These are phyloP conservation scores for Mesoclemmys tuberculata DNA, from an alignment of 2,113 vertebrate species.

Conservation along the genomic window DNA sequence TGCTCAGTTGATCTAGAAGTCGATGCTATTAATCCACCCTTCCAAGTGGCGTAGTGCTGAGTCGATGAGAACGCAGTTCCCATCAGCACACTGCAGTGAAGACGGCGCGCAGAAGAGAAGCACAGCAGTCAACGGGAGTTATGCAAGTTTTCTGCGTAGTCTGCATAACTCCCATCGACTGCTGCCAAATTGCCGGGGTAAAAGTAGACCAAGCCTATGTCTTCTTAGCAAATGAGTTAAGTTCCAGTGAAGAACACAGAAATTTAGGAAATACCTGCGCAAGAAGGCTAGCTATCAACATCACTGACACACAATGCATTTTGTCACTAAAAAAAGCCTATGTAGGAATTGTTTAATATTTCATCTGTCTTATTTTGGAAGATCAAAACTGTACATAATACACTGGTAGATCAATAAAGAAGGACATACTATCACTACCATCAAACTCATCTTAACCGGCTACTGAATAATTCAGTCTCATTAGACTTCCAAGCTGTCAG, in stretches of 20 bases:
- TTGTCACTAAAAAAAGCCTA: background rate
- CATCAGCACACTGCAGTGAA: too few relatives aligned
- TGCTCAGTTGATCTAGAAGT: too few relatives aligned
- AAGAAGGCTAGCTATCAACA: background rate
- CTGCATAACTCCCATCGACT: too few relatives aligned
- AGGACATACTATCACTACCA: slow-evolving; percentile 29
- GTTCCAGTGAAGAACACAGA: background rate
- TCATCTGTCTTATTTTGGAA: slow-evolving; percentile 16
- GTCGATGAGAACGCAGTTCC: too few relatives aligned
- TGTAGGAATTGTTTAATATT: background rate
- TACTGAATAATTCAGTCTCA: slow-evolving; percentile 77
- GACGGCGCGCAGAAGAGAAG: too few relatives aligned
- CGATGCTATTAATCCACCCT: too few relatives aligned
- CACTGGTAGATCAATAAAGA: slow-evolving; percentile 55
- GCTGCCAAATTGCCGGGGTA: too few relatives aligned
- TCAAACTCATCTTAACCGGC: slow-evolving; percentile 54
- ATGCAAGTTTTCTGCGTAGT: too few relatives aligned
- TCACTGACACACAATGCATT: background rate
- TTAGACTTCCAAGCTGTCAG: slow-evolving; percentile 51
- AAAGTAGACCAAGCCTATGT: too few relatives aligned
- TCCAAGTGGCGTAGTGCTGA: too few relatives aligned
- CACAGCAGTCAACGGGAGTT: too few relatives aligned
- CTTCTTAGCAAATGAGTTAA: background rate
- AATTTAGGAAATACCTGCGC: background rate
- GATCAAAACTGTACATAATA: background rate